These are phyloP conservation scores for Callocephalon fimbriatum DNA, from an alignment of 2,113 vertebrate species.

Conservation along the genomic window DNA sequence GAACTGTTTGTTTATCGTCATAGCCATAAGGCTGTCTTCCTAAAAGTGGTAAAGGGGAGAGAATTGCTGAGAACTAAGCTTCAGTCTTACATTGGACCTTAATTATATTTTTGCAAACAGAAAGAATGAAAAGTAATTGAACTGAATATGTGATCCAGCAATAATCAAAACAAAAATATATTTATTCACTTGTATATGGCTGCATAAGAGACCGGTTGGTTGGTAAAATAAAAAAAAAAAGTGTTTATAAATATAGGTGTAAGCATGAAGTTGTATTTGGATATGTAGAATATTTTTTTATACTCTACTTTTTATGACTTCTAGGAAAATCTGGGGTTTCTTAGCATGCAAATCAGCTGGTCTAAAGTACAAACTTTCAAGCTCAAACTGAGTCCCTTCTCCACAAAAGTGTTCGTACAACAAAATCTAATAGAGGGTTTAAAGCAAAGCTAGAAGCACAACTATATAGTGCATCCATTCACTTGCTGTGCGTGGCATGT, in stretches of 20 bases:
- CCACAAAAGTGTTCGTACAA: neutral
- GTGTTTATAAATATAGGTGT: neutral
- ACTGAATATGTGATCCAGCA: slow-evolving; percentile 27
- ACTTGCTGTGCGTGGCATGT: neutral
- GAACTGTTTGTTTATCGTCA: slow-evolving; percentile 9
- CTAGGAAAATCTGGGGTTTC: neutral
- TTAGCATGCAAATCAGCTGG: neutral
- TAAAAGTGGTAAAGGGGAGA: slow-evolving; percentile 51
- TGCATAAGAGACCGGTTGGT: neutral
- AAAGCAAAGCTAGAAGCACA: neutral
- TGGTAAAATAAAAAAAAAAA: fast-evolving
- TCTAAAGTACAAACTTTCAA: neutral
- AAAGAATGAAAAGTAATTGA: slow-evolving; percentile 47
- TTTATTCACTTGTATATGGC: slow-evolving; percentile 35
- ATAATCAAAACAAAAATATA: slow-evolving; percentile 37
- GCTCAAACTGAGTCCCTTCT: neutral
- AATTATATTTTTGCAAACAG: slow-evolving; percentile 61
- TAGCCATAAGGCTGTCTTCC: slow-evolving; percentile 3
- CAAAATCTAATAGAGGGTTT: neutral
- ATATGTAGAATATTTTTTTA: neutral
- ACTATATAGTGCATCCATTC: neutral
- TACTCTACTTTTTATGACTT: neutral
- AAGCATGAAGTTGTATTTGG: neutral
- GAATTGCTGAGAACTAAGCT: slow-evolving; percentile 34
- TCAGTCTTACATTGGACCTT: slow-evolving; percentile 39